Base-by-base conservation (phyloP, 2,113 vertebrate species). In the Tychaedon coryphoeus region DNA sequence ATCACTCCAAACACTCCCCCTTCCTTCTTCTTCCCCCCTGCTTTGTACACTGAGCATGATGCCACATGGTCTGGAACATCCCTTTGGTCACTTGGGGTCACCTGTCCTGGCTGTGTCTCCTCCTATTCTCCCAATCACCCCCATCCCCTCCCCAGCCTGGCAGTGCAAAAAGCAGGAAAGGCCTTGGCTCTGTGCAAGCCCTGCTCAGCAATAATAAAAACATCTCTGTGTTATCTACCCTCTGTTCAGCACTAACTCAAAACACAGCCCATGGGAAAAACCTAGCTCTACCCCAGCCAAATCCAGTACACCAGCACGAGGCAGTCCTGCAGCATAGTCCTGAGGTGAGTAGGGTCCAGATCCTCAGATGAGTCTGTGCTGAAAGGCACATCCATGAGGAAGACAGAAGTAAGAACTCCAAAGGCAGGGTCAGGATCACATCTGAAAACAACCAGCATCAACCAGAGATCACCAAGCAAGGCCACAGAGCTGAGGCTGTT, bases 271-370 rank as follows among this genome's bases (percentile, higher is more conserved):
- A 7, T 14, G 10, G n/a, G 9, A 22, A 47, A n/a, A 74, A n/a
- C 9, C 4, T 5, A 7, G 17, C 10, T 12, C 8, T 53, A 4
- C 4, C 9, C 19, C 11, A 31, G 17, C 8, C 53, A 28, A 40
- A 60, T 5, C 10, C 61, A 60, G 8, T 7, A 14, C 8, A 57
- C 22, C 14, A 14, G 8, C 16, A 22, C 0, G 0, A 13, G 2
- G 3, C 14, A 8, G 31, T 43, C 36, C 42, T 56, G n/a, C 9
- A 16, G 4, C 42, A 58, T 16, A 0, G 1, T 28, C 50, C 5
- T 17, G 36, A 45, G 5, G 7, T n/a, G 6, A 89, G 24, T 7
- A 29, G 13, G 47, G 19, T 12, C 10, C 13, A 83, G 33, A 33
- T 34, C 12, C n/a, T 40, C 16, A 34, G 5, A 28, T 2, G 6